Percentiles rank a stretch among this genome's conserved stretches.
These are phyloP conservation scores for Bombus sylvicola DNA, from an alignment of 1,140 invertebrate genomes.

Conservation along the genomic window DNA sequence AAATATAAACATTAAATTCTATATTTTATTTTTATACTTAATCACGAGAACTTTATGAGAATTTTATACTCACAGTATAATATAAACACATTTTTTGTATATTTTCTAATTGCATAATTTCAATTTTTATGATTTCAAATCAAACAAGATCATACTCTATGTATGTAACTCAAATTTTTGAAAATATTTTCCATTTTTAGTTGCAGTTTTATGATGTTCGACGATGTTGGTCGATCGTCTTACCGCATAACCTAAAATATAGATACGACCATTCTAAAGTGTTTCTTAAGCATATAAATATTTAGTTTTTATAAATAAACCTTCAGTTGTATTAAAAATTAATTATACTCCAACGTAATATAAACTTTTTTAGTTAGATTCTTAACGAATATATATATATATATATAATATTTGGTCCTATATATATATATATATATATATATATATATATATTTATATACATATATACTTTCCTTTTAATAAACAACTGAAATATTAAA, in stretches of 20 bases:
- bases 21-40: background rate
- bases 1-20: background rate
- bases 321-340: background rate
- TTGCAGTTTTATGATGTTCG: background rate
- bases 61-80: background rate
- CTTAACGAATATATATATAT: background rate
- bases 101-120: background rate
- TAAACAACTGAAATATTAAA: constrained; percentile 3
- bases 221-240: background rate
- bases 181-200: background rate
- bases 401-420: background rate
- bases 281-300: background rate
- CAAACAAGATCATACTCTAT: background rate
- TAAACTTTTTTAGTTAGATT: background rate
- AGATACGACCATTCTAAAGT: background rate
- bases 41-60: background rate
- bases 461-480: background rate
- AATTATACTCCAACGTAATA: background rate
- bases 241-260: constrained; percentile 41
- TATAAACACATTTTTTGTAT: background rate
- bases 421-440: background rate
- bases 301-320: background rate
- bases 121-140: background rate
- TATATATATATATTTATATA: background rate
- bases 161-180: background rate